Evolutionary conservation across 2,888 invertebrate genomes (phyloP), one percentile per base, ranked within the genome.

Genomic region (Cheiracanthium punctorium): DNA sequence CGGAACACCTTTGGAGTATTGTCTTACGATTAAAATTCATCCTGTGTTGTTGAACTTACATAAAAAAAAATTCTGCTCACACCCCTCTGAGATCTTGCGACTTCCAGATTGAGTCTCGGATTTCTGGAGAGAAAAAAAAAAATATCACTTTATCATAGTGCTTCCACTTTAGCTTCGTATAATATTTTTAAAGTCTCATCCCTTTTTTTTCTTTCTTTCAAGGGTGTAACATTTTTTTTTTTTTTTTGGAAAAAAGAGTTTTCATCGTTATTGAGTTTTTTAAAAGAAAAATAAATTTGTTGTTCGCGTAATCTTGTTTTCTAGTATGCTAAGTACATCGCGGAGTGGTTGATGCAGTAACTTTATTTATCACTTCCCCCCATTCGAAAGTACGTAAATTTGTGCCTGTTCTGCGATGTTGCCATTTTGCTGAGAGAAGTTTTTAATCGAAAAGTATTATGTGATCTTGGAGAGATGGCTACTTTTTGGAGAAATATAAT

Each of bases 11-110:
- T 29, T 48, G 77, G 64, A 72, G 77, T 72, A 84, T 84, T 84
- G 82, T 67, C 73, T 84, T 84, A 73, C 82, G 82, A 84, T 84
- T 84, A 84, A 84, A 84, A 84, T 84, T 84, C 82, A 84, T 77
- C 64, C 67, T 37, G 48, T 70, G 82, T 73, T 77, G 77, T 24
- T 24, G 58, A 58, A 20, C 24, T 58, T 24, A 17, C 14, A 20
- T 28, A 33, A 75, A 65, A 64, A 71, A 77, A 58, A 73, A 48
- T 73, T 82, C 75, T 17, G 17, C 80, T 37, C 28, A 58, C 71
- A 41, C 58, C 58, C 24, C 58, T 24, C 24, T 24, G 24, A 20
- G 24, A 24, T 48, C 20, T 24, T 24, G 4, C 37, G 7, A 4
- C 37, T 37, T 72, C 76, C 67, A 77, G 82, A 84, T 84, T 84